Evolutionary conservation across 2,113 vertebrate genomes (phyloP), one percentile per base, ranked within the genome.

Genomic region (Odocoileus hemionus): DNA sequence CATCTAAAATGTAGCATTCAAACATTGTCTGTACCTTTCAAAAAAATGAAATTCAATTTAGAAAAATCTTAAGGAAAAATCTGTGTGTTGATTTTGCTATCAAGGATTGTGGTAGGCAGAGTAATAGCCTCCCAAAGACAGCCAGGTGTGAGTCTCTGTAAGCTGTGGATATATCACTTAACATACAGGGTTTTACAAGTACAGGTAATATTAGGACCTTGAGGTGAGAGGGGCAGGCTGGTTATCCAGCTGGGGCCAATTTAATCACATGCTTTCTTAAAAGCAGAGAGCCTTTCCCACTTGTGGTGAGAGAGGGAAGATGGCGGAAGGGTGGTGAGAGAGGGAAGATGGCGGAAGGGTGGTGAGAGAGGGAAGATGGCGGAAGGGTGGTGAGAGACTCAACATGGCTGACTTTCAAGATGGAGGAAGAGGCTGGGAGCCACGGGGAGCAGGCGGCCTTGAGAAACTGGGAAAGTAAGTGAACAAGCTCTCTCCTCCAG

Each of bases 231-330:
- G 17, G 33, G 30, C 6, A 9, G 1, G 17, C 15, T 5, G 4
- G 21, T 6, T 11, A 54, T 12, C 26, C 21, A 50, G 5, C 7
- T 25, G 25, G 2, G 17, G 15, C 9, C 30, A n/a, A 14, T 55
- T 33, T 36, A 58, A 74, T 80, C 14, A 39, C 13, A 12, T 3
- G 28, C 47, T 5, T 61, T 21, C 6, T 84, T 85, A 55, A 43
- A 64, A 30, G 12, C 30, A 95, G 36, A 86, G 5, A 9, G 26
- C 1, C 3, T 25, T 64, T 23, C 67, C 13, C 13, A 19, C 1
- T 8, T n/a, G 12, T 33, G 4, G 12, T 54, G 1, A 54, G 43
- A 30, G 50, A 17, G 10, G 8, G 0, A 0, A 15, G 60, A 5
- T 52, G 13, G 52, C 6, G 8, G 21, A 45, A 79, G 14, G 30